Evolutionary conservation across 1,140 invertebrate genomes (phyloP).

Genomic region (Carposina sasakii): DNA sequence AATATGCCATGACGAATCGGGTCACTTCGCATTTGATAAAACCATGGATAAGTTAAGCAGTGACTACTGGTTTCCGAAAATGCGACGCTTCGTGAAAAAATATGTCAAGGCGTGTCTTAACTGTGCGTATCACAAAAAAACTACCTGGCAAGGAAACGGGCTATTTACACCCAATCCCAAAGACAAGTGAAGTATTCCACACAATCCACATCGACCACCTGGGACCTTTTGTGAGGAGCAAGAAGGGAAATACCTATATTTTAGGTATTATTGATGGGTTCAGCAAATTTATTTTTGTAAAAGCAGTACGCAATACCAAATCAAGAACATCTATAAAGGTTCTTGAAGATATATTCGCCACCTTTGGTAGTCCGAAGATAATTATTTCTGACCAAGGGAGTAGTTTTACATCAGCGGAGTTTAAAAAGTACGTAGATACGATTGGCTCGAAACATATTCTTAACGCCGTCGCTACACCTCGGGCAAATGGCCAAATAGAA

Average conservation of each 20-base stretch:
- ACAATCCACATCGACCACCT: slow-evolving; percentile 13
- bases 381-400: slow-evolving; percentile 10
- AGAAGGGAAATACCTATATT: slow-evolving; percentile 35
- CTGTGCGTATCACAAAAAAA: slow-evolving; percentile 11
- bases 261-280: slow-evolving; percentile 43
- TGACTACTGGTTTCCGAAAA: slow-evolving; percentile 25
- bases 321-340: slow-evolving; percentile 7
- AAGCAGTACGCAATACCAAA: slow-evolving; percentile 3
- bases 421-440: not conserved
- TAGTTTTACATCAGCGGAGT: slow-evolving; percentile 7
- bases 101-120: slow-evolving; percentile 10
- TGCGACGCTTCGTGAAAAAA: slow-evolving; percentile 13
- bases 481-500: slow-evolving; percentile 13
- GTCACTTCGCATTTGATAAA: slow-evolving; percentile 22
- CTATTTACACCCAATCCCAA: slow-evolving; percentile 9
- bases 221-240: slow-evolving; percentile 18
- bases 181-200: not conserved
- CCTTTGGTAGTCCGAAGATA: slow-evolving; percentile 2
- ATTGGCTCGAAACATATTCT: slow-evolving; percentile 7
- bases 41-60: slow-evolving; percentile 15
- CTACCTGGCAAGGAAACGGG: slow-evolving; percentile 8
- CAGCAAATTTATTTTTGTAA: slow-evolving; percentile 21
- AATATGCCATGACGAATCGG: slow-evolving; percentile 23
- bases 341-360: slow-evolving; percentile 1
- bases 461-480: slow-evolving; percentile 7